These are phyloP conservation scores for Cecidostiba fungosa DNA, from an alignment of 2,888 invertebrate genomes.

Conservation along the genomic window DNA sequence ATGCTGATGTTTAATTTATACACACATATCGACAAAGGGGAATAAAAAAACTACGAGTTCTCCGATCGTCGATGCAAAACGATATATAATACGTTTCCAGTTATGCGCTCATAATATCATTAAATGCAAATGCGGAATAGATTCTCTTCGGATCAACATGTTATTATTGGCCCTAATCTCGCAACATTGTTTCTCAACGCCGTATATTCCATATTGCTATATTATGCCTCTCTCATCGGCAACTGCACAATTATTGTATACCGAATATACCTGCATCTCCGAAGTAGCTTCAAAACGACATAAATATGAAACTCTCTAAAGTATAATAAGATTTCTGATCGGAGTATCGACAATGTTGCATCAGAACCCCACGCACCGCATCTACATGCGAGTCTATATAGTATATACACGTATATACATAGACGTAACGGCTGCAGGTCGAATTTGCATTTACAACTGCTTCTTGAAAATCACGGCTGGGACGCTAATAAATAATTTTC, in stretches of 20 bases:
- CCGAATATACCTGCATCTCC: neutral
- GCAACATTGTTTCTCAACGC: conserved; percentile 8
- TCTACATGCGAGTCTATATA: neutral
- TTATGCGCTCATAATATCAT: conserved; percentile 30
- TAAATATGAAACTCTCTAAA: neutral
- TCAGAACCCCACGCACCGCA: conserved; percentile 52
- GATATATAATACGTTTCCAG: conserved; percentile 35
- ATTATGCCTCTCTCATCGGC: neutral
- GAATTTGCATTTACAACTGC: conserved; percentile 63
- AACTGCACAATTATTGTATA: neutral
- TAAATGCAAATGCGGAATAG: conserved; percentile 34
- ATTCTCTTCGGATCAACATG: neutral
- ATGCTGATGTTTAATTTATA: conserved; percentile 52
- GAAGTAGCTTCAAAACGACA: neutral
- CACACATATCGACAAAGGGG: neutral
- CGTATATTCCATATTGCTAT: neutral
- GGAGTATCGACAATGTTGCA: conserved; percentile 47
- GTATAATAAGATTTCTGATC: conserved; percentile 27
- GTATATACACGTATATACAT: neutral
- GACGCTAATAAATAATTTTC: conserved; percentile 60
- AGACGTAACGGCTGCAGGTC: no score
- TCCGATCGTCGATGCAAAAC: conserved; percentile 23
- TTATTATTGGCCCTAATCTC: neutral
- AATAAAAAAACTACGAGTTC: neutral
- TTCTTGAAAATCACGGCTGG: conserved; percentile 53